These are phyloP conservation scores for Thrips palmi DNA, from an alignment of 1,140 invertebrate species.

Conservation along the genomic window DNA sequence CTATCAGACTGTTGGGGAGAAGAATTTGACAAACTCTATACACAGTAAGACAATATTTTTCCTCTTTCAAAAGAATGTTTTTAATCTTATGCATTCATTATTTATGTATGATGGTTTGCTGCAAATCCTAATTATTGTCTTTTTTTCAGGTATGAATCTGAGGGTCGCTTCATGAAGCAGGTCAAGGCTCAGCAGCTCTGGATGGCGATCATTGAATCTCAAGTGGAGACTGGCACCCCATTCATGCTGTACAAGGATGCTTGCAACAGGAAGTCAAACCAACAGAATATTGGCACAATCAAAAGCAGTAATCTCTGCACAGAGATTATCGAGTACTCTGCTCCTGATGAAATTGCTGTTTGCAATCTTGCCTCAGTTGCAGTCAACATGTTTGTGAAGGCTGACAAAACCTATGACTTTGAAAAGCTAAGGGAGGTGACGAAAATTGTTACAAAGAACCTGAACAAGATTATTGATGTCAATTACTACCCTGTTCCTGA, in stretches of 20 bases:
- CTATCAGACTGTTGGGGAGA: constrained; percentile 85
- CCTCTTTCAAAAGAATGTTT: too few species aligned
- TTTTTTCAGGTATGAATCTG: constrained; percentile 58
- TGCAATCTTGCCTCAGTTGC: constrained; percentile 98
- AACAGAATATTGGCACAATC: constrained; percentile 96
- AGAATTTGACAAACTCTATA: constrained; percentile 83
- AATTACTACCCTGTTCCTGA: constrained; percentile 92
- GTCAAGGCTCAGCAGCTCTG: constrained; percentile 80
- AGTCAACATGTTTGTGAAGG: constrained; percentile 86
- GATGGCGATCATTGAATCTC: constrained; percentile 86
- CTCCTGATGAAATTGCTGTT: constrained; percentile 86
- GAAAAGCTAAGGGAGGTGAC: constrained; percentile 70
- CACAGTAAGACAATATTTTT: constrained; percentile 29
- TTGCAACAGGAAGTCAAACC: constrained; percentile 95
- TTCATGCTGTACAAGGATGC: constrained; percentile 98
- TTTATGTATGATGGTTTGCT: too few species aligned
- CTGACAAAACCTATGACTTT: constrained; percentile 71
- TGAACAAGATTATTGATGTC: constrained; percentile 96
- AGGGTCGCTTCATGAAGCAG: constrained; percentile 52
- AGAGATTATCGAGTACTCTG: constrained; percentile 90
- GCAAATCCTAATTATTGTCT: too few species aligned
- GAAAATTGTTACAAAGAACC: constrained; percentile 77
- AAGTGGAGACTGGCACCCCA: constrained; percentile 96
- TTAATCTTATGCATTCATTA: too few species aligned
- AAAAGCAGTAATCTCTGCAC: constrained; percentile 97